Base-by-base conservation (phyloP, 2,888 invertebrate species). In the Habrosyne pyritoides region DNA sequence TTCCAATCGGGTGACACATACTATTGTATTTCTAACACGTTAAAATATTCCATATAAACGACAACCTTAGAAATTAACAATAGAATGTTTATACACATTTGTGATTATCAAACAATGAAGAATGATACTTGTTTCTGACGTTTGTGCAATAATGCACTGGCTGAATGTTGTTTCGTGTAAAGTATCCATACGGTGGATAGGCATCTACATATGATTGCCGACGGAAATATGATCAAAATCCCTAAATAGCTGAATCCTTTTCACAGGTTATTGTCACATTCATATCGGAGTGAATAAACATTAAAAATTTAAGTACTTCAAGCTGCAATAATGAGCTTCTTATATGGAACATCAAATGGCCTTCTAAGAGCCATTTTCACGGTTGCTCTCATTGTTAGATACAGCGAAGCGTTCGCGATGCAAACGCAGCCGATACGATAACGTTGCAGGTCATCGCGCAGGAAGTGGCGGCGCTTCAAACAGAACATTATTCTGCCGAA, bases 381-480 rank as follows among this genome's bases (percentile, higher is more conserved):
- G 42, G 47, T 47, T 42, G 46, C 28, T 12, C 36, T 51, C 46
- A 49, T 49, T 55, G 53, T 52, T 52, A 30, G 46, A 53, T 48
- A 52, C 52, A 49, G 56, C 57, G 47, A 21, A 26, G 46, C 26
- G 49, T 33, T 24, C 8, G 50, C 18, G 58, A 54, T 61, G 66
- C 70, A 60, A 56, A 57, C 66, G 67, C 60, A 69, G 60, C 56
- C 63, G 74, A 67, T 69, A 63, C 66, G 75, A 73, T 74, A 72
- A 69, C 71, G 53, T 52, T 18, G 53, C 72, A 75, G 91, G 89
- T 91, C 91, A 90, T 76, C 83, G 77, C 79, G 82, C 88, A 90
- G 91, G 91, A 91, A 91, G 88, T 81, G 78, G 81, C 82, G 79
- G 77, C 80, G 71, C 75, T 82, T 83, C 87, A 87, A 88, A 84